Conservation (phyloP, 2,888 invertebrate genomes). For the Cephalotes varians region DNA sequence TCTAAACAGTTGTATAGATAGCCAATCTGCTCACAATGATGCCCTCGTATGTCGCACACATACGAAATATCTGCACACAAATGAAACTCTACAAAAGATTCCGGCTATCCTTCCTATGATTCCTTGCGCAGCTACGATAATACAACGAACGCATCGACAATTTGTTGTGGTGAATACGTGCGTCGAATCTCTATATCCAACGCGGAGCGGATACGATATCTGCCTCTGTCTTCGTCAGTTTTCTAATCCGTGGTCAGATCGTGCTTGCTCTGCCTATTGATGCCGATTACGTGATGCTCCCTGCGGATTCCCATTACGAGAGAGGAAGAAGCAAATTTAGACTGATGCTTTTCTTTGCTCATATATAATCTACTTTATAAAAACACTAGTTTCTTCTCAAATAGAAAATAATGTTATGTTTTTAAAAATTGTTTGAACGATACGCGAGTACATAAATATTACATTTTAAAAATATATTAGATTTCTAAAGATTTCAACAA, state of each 20-base stretch:
- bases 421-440: neutral
- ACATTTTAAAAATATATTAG: neutral
- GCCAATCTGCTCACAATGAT: slow-evolving; percentile 53
- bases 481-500: neutral
- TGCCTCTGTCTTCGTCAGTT: slow-evolving; percentile 64
- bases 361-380: neutral
- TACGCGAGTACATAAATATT: neutral
- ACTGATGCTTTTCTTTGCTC: slow-evolving; percentile 59
- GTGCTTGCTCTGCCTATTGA: slow-evolving; percentile 63
- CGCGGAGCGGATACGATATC: slow-evolving; percentile 53
- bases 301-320: slow-evolving; percentile 69
- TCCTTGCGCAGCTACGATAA: slow-evolving; percentile 35
- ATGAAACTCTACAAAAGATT: slow-evolving; percentile 11
- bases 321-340: slow-evolving; percentile 33
- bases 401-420: neutral
- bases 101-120: slow-evolving; percentile 29
- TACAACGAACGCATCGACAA: slow-evolving; percentile 63
- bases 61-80: neutral
- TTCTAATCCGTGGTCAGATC: slow-evolving; percentile 70
- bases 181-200: slow-evolving; percentile 62
- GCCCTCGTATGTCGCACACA: neutral
- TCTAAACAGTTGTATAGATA: slow-evolving; percentile 22
- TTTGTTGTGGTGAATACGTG: slow-evolving; percentile 74
- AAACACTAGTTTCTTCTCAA: neutral
- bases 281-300: slow-evolving; percentile 71